phyloP scores from a whole-genome alignment of 2,113 vertebrate species.

The Gallinago paraguaiae region DNA sequence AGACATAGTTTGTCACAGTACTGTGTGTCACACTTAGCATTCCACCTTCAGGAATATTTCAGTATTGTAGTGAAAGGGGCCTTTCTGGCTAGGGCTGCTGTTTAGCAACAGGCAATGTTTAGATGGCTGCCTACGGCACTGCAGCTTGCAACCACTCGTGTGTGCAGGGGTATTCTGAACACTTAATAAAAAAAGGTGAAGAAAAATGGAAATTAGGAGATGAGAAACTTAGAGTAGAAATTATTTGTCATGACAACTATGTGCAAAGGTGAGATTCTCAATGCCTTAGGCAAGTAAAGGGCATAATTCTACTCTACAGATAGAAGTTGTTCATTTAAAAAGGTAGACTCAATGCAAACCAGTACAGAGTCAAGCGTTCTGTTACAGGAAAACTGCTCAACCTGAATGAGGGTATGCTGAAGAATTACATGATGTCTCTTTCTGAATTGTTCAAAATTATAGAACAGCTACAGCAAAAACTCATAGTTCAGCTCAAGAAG shows the following conservation, averaged over 20 bases:
- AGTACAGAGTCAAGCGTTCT: background rate
- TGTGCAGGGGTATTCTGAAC: background rate
- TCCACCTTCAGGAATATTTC: background rate
- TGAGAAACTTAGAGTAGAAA: background rate
- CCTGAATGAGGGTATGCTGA: background rate
- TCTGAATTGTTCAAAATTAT: background rate
- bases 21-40: rapidly evolving
- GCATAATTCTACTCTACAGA: background rate
- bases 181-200: background rate
- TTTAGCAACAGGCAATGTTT: rapidly evolving
- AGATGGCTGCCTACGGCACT: background rate
- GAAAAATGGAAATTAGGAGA: background rate
- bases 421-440: background rate
- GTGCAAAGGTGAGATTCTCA: background rate
- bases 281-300: background rate
- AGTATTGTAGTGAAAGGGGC: background rate
- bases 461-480: background rate
- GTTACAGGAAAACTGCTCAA: background rate
- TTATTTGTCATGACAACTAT: background rate
- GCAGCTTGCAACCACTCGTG: background rate
- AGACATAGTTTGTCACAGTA: rapidly evolving
- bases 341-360: background rate
- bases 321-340: background rate
- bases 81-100: background rate
- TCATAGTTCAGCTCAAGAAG: background rate